A percentile compares a stretch with the other conserved stretches of the same genome.
Conservation (phyloP, 1,140 invertebrate species). For the Bilobella aurantiaca region DNA sequence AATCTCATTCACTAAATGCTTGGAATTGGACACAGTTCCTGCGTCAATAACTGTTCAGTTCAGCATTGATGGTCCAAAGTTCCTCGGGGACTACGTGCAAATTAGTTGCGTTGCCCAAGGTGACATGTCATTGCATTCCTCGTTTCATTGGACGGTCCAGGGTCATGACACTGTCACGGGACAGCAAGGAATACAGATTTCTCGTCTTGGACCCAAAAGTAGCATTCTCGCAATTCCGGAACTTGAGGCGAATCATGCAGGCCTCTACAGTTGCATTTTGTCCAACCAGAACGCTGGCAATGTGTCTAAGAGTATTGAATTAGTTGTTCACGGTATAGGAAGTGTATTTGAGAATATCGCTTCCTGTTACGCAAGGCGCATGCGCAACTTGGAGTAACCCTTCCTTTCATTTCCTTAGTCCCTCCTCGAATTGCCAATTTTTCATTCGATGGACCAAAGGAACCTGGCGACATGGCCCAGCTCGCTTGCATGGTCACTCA, state of each 20-base stretch:
- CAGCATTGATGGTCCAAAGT: background rate
- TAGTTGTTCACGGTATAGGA: constrained; percentile 59
- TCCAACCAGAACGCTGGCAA: constrained; percentile 52
- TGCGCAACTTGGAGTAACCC: no score
- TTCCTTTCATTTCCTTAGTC: constrained; percentile 41
- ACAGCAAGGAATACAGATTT: constrained; percentile 40
- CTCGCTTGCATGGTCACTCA: constrained; percentile 53
- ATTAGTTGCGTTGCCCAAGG: constrained; percentile 26
- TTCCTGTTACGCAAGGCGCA: no score
- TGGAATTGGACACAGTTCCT: no score
- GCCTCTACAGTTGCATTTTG: constrained; percentile 69
- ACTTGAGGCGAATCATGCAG: constrained; percentile 59
- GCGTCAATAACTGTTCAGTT: background rate
- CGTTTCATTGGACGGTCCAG: constrained; percentile 14
- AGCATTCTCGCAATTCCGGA: constrained; percentile 64
- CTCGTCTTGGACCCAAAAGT: constrained; percentile 55
- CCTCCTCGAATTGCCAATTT: constrained; percentile 62
- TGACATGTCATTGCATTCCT: constrained; percentile 26
- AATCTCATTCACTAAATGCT: background rate
- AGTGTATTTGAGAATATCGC: background rate
- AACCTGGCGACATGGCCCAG: constrained; percentile 51
- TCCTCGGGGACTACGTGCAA: constrained; percentile 19
- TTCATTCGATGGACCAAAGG: constrained; percentile 52
- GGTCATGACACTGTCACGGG: constrained; percentile 40
- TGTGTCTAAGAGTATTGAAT: constrained; percentile 49